Base-by-base conservation (phyloP, 2,113 vertebrate species). In the Oostethus manadensis region DNA sequence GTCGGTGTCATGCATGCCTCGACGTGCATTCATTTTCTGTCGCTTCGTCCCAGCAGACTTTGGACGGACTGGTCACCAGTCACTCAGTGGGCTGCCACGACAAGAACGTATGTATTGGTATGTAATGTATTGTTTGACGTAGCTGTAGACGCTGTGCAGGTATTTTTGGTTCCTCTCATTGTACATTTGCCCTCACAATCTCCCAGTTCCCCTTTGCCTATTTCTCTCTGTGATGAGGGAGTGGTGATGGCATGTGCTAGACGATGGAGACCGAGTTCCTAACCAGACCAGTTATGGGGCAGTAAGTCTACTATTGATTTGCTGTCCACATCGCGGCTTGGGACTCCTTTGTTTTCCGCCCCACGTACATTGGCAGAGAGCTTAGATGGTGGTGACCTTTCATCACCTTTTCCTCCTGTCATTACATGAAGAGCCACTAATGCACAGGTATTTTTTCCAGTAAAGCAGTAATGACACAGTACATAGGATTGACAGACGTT, bases 251-350 rank as follows among this genome's bases (percentile, higher is more conserved):
- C 77, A 74, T 66, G 43, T 68, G 67, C 69, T 79, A 29, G 69
- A 70, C 74, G 78, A 81, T 81, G 68, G 74, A 84, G 76, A 78
- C 76, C 71, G 76, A 80, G 72, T 75, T 84, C 71, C 79, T 81
- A 82, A 87, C 77, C 78, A 79, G 79, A 59, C 70, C 68, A 76
- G 81, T 83, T 84, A 87, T 87, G 86, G 83, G 78, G 76, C 71
- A 79, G 76, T 81, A 82, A 87, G 79, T 82, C 80, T 66, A 63
- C 55, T 86, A 89, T 87, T 77, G 87, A 89, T 86, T 84, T 84
- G 48, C 76, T 83, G 82, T 86, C 86, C 68, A 77, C 78, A 82
- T 85, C 43, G 40, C 78, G 83, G 80, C 68, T 77, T 61, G 58
- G 38, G 62, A 26, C 62, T 76, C 70, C 62, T 82, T 76, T 73